A percentile compares a stretch with the other conserved stretches of the same genome.
Conservation (phyloP, 2,113 vertebrate genomes). For the Pseudorhombus dupliciocellatus region DNA sequence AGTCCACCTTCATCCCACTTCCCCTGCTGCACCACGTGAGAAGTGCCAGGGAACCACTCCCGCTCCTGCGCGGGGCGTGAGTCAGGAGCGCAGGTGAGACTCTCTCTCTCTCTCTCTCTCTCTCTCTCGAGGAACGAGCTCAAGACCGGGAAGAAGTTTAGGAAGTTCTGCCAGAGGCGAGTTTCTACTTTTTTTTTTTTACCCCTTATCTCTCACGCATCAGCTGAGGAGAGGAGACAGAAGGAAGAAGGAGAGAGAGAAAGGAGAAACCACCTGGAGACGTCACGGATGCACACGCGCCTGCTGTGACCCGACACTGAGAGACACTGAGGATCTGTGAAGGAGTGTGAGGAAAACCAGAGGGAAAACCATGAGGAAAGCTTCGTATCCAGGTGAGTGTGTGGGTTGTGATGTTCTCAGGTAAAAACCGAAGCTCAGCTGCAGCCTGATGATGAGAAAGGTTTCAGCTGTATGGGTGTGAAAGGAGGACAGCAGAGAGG, state of each 20-base stretch:
- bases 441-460: not conserved
- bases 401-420: too few relatives aligned
- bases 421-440: too few relatives aligned
- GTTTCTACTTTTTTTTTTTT: not conserved
- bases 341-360: not conserved
- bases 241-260: not conserved
- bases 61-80: conserved; percentile 70
- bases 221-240: conserved; percentile 1
- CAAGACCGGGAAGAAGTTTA: not conserved
- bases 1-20: conserved; percentile 10
- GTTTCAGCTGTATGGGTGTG: too few relatives aligned
- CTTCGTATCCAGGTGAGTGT: conserved; percentile 64
- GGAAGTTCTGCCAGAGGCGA: not conserved
- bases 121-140: conserved; percentile 3
- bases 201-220: not conserved
- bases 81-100: conserved; percentile 73
- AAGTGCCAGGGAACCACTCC: conserved; percentile 63
- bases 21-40: not conserved
- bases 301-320: not conserved
- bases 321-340: not conserved
- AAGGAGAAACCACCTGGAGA: conserved; percentile 3
- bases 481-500: not conserved
- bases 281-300: conserved; percentile 22
- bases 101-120: conserved; percentile 34
- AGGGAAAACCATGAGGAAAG: conserved; percentile 68